phyloP scores from a whole-genome alignment of 1,140 invertebrate genomes.

The Amyelois transitella region DNA sequence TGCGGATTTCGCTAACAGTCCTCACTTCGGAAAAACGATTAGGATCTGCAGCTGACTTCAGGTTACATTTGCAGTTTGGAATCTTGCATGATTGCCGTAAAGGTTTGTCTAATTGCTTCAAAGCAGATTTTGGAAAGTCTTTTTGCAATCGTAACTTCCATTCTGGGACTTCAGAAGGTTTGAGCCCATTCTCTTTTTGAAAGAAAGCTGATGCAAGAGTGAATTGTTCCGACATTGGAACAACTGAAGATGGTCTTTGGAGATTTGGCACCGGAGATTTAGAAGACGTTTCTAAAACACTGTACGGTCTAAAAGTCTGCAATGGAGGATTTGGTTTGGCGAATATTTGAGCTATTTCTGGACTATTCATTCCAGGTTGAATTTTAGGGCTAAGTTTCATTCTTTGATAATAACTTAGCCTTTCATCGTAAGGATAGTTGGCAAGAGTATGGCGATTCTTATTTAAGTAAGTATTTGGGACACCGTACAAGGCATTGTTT shows the following conservation, averaged over 20 bases:
- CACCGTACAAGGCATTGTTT: constrained; percentile 49
- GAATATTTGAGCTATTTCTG: constrained; percentile 38
- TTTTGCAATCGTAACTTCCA: constrained; percentile 53
- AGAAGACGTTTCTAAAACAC: constrained; percentile 50
- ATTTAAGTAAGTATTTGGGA: constrained; percentile 39
- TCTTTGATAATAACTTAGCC: constrained; percentile 37
- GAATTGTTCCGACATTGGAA: constrained; percentile 55
- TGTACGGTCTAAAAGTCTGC: constrained; percentile 52
- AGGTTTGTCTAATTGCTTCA: constrained; percentile 43
- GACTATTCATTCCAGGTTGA: constrained; percentile 35
- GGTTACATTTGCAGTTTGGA: constrained; percentile 61
- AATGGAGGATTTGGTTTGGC: constrained; percentile 32
- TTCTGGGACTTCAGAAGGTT: constrained; percentile 45
- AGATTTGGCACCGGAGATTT: constrained; percentile 46
- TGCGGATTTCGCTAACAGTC: constrained; percentile 43
- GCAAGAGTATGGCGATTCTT: constrained; percentile 48
- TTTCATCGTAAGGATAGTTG: constrained; percentile 48
- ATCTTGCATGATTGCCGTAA: constrained; percentile 53
- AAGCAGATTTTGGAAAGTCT: constrained; percentile 33
- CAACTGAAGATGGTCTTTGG: constrained; percentile 53
- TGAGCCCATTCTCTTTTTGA: constrained; percentile 30
- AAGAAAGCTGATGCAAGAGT: constrained; percentile 60
- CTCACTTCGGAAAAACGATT: constrained; percentile 44
- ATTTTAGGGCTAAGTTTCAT: constrained; percentile 35
- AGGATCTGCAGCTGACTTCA: constrained; percentile 27